Evolutionary conservation across 2,113 vertebrate genomes (phyloP), one percentile per base, ranked within the genome.

Genomic region (Oryzias javanicus): DNA sequence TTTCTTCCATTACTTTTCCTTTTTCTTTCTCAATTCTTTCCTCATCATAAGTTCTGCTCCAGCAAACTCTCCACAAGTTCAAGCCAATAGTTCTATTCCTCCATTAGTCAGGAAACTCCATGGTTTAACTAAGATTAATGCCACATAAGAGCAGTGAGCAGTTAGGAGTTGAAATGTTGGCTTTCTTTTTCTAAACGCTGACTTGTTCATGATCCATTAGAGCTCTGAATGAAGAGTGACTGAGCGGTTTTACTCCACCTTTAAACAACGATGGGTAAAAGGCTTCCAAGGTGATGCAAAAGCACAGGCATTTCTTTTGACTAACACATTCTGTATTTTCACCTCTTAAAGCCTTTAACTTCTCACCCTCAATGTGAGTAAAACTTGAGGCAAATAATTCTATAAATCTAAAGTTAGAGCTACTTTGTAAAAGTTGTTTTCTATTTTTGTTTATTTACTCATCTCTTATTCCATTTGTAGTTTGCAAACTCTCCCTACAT

Each of bases 61-160:
- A 47, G 1, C 24, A 13, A 41, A 62, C 57, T 46, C 25, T 1
- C 49, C 1, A 17, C 50, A 79, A 73, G 81, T 70, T 76, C 45
- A 80, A 89, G 19, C 84, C 73, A 74, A 86, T 79, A 76, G 67
- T 67, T 63, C 49, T 57, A 71, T 35, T 70, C 56, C 19, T 20
- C 69, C 48, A 50, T 65, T 53, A 69, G 48, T 58, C 63, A 72
- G 57, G 60, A 78, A 65, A 57, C 56, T 17, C 44, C 67, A 41
- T 70, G 76, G 59, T 55, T 42, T 66, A 74, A 85, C 82, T 57
- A 54, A 83, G 80, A 87, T 87, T 79, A 72, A 82, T 83, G 69
- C 70, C 51, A 46, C 4, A 1, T 59, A 56, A 51, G 54, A 72
- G 67, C 67, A 62, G 76, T 71, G 75, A 73, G 75, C 61, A 66